Evolutionary conservation across 2,797 vertebrate genomes (phyloP), one percentile per base, ranked within the genome.

Genomic region (Erethizon dorsatum): DNA sequence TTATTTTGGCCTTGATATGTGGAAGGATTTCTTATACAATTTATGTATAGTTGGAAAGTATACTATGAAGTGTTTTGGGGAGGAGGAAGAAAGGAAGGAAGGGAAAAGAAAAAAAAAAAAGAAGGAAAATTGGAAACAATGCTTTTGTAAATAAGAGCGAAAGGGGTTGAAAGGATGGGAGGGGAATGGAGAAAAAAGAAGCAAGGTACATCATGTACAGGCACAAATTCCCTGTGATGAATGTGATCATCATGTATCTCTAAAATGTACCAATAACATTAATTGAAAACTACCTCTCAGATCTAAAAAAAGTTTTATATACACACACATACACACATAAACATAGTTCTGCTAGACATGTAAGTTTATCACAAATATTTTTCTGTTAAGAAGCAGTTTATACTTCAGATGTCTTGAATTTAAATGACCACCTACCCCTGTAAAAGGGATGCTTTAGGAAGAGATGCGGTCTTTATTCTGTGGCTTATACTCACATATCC

Each of bases 391-490:
- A 50, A 80, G 10, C 65, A 52, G 33, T 63, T 94, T 59, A 33
- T 94, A 33, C 14, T 93, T 93, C 12, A 88, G 47, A 47, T 82
- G 45, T 54, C 28, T 24, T 88, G n/a, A 85, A 69, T 91, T 61
- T 78, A 86, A 54, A 6, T 14, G 52, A 71, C 45, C 56, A 4
- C 20, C 11, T 37, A 47, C 5, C 18, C 20, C 13, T 78, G 2
- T 47, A 47, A 67, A 71, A 67, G 24, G 57, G 50, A 65, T 79
- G 26, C 28, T 86, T 63, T 52, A 77, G 77, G 61, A 28, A 41
- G 83, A 50, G 22, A 33, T 20, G 11, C 47, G 20, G 0, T n/a
- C 13, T 75, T 59, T 41, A 7, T 45, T 37, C 37, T 88, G 22
- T 61, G 82, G 78, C 41, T 88, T 71, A n/a, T 6, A 50, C 17